A percentile compares a stretch with the other conserved stretches of the same genome.
These are phyloP conservation scores for Hemiprocne comata DNA, from an alignment of 2,113 vertebrate species.

Conservation along the genomic window DNA sequence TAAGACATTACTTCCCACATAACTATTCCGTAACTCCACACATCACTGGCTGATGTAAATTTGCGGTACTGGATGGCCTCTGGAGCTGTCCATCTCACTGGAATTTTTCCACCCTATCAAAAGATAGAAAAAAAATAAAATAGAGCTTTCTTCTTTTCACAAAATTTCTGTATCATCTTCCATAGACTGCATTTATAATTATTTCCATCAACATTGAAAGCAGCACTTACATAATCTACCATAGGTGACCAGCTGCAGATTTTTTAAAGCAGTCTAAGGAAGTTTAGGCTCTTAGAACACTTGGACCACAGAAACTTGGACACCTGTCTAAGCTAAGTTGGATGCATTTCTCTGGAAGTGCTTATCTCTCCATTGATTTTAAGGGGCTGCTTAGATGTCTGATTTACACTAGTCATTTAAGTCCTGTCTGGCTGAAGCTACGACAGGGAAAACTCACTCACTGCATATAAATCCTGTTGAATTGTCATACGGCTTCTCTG, in stretches of 20 bases:
- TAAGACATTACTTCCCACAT: constrained; percentile 99
- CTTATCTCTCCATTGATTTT: not conserved
- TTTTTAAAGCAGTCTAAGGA: not conserved
- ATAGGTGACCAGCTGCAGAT: accelerated
- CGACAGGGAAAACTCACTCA: not conserved
- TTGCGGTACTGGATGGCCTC: constrained; percentile 98
- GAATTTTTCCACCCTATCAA: constrained; percentile 94
- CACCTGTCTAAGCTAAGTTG: not conserved
- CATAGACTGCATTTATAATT: not conserved
- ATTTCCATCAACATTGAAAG: not conserved
- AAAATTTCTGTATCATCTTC: not conserved
- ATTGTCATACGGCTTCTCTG: not conserved
- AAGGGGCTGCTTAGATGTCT: not conserved
- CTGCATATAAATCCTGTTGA: not conserved
- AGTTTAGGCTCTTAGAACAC: not conserved
- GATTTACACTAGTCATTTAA: not conserved
- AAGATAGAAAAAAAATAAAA: not conserved
- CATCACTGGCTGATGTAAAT: constrained; percentile 97
- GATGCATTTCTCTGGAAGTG: not conserved
- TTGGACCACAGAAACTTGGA: not conserved
- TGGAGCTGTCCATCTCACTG: constrained; percentile 97
- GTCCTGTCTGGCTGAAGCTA: not conserved
- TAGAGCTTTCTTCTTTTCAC: not conserved
- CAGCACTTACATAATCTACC: not conserved
- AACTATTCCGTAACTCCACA: constrained; percentile 98